phyloP scores from a whole-genome alignment of 1,140 invertebrate genomes.

The Antheraea mylitta region DNA sequence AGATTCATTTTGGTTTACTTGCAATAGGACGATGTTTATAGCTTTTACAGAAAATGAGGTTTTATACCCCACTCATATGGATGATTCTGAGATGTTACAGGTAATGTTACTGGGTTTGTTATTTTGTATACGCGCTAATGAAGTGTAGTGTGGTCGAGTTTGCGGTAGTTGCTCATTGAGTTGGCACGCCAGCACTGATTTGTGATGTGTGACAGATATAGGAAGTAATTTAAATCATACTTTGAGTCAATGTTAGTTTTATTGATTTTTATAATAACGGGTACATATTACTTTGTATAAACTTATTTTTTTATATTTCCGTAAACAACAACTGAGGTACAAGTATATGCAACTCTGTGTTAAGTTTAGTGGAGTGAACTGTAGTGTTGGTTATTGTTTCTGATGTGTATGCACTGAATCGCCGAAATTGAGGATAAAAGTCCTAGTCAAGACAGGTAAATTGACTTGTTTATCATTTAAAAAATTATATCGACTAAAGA shows the following conservation, averaged over 20 bases:
- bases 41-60: conserved; percentile 28
- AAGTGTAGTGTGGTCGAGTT: conserved; percentile 70
- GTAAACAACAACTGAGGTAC: not conserved
- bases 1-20: conserved; percentile 26
- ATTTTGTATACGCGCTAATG: conserved; percentile 71
- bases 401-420: conserved; percentile 27
- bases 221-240: not conserved
- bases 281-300: not conserved
- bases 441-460: conserved; percentile 36
- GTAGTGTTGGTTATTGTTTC: conserved; percentile 20
- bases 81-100: conserved; percentile 27
- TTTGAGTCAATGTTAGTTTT: conserved; percentile 1
- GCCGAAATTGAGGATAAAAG: conserved; percentile 40
- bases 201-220: conserved; percentile 57
- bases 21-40: conserved; percentile 19
- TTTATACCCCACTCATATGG: conserved; percentile 28
- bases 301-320: not conserved
- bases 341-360: not conserved
- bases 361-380: conserved; percentile 24
- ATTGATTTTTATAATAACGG: conserved; percentile 4
- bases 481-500: too few relatives aligned
- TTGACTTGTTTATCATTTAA: not conserved
- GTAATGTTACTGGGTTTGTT: conserved; percentile 50
- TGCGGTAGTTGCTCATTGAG: conserved; percentile 71
- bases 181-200: conserved; percentile 68